These are phyloP conservation scores for Ficedula albicollis DNA, from an alignment of 2,797 vertebrate species.

Conservation along the genomic window DNA sequence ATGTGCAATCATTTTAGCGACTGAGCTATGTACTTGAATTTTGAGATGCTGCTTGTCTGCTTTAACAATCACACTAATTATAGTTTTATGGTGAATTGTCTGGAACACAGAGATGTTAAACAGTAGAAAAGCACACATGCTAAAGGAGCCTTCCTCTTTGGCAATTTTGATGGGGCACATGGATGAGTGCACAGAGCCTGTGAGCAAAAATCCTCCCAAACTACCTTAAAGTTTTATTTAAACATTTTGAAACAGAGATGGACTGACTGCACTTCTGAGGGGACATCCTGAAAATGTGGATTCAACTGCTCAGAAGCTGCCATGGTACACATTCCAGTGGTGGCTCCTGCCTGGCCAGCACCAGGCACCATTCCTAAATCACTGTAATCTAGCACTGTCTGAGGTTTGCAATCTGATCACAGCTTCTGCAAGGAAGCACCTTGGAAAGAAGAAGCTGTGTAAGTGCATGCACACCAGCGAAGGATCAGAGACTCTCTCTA, in stretches of 20 bases:
- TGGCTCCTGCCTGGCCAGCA: not conserved
- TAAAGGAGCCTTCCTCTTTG: not conserved
- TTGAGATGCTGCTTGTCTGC: not conserved
- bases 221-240: not conserved
- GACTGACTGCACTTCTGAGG: not conserved
- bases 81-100: not conserved
- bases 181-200: not conserved
- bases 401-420: not conserved
- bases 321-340: not conserved
- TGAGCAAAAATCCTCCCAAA: not conserved
- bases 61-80: not conserved
- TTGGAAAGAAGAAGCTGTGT: not conserved
- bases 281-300: not conserved
- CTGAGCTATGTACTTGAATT: not conserved
- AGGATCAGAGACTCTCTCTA: not conserved
- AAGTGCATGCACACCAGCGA: not conserved
- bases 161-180: not conserved
- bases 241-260: not conserved
- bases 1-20: not conserved
- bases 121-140: not conserved
- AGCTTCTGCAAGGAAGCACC: not conserved
- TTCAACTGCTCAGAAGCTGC: not conserved
- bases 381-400: fast-evolving
- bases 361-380: not conserved
- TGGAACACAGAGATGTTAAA: not conserved